phyloP scores from a whole-genome alignment of 2,888 invertebrate species.

The Erynnis tages region DNA sequence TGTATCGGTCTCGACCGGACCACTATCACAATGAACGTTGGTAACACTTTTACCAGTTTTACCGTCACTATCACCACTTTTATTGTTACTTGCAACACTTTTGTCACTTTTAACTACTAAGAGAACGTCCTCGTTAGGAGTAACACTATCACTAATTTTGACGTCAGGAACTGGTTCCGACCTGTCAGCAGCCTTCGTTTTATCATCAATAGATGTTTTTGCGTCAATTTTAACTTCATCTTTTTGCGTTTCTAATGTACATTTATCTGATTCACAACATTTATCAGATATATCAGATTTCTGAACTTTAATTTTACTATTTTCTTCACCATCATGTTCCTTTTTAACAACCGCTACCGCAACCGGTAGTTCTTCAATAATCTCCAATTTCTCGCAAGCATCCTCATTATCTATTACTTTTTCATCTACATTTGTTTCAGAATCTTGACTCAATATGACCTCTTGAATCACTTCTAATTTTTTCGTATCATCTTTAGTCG shows the following conservation, averaged over 20 bases:
- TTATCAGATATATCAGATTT: neutral
- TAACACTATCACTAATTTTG: neutral
- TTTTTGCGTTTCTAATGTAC: conserved; percentile 8
- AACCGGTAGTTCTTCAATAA: conserved; percentile 14
- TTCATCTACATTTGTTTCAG: neutral
- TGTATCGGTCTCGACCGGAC: conserved; percentile 9
- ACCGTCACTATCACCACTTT: conserved; percentile 26
- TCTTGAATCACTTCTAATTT: conserved; percentile 7
- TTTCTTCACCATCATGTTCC: neutral
- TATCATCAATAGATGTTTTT: neutral
- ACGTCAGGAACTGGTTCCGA: neutral
- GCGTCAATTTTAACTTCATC: conserved; percentile 1
- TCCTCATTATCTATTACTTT: neutral
- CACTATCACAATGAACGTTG: neutral
- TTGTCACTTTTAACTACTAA: conserved; percentile 2
- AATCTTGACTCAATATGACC: neutral
- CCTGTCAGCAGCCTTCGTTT: neutral
- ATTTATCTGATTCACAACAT: neutral
- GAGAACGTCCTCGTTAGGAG: no score
- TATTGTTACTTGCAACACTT: conserved; percentile 17
- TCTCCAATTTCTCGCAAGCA: conserved; percentile 11
- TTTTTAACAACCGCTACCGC: conserved; percentile 12
- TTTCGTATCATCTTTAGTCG: neutral
- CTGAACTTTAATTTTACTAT: conserved; percentile 10
- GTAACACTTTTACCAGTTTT: conserved; percentile 25